A percentile compares a stretch with the other conserved stretches of the same genome.
These are phyloP conservation scores for Parthenolecanium corni DNA, from an alignment of 2,888 invertebrate genomes.

Conservation along the genomic window DNA sequence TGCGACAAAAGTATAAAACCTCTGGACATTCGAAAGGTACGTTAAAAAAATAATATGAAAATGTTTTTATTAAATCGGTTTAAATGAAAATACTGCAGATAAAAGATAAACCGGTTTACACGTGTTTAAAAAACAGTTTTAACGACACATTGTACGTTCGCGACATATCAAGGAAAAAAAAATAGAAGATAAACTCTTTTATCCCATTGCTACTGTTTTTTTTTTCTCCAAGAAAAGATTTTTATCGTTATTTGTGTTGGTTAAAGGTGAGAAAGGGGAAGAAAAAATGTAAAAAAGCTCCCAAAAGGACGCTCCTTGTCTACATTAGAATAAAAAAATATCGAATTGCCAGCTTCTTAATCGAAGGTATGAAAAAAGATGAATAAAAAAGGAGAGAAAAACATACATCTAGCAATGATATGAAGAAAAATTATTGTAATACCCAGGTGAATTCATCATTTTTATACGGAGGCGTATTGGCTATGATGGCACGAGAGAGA, in stretches of 20 bases:
- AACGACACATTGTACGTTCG: constrained; percentile 24
- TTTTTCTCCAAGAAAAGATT: not conserved
- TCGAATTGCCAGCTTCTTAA: not conserved
- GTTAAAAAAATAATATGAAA: not conserved
- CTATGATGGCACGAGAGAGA: too few species aligned
- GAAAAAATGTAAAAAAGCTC: constrained; percentile 1
- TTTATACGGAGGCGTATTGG: not conserved
- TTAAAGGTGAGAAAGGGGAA: not conserved
- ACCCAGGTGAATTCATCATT: not conserved
- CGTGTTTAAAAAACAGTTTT: constrained; percentile 21
- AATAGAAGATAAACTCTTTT: not conserved
- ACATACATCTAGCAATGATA: not conserved
- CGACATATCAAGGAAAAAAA: constrained; percentile 2
- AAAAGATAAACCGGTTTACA: constrained; percentile 24
- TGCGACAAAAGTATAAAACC: too few species aligned
- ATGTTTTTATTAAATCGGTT: constrained; percentile 22
- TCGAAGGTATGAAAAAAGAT: not conserved
- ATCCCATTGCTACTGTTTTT: not conserved
- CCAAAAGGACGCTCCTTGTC: constrained; percentile 9
- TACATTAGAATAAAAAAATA: not conserved
- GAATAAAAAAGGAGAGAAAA: too few species aligned
- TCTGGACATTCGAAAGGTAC: too few species aligned
- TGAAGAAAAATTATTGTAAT: not conserved
- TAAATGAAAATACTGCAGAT: constrained; percentile 3
- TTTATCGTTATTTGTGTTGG: not conserved